A percentile compares a stretch with the other conserved stretches of the same genome.
phyloP scores from a whole-genome alignment of 2,888 invertebrate genomes.

The Agrotis puta region DNA sequence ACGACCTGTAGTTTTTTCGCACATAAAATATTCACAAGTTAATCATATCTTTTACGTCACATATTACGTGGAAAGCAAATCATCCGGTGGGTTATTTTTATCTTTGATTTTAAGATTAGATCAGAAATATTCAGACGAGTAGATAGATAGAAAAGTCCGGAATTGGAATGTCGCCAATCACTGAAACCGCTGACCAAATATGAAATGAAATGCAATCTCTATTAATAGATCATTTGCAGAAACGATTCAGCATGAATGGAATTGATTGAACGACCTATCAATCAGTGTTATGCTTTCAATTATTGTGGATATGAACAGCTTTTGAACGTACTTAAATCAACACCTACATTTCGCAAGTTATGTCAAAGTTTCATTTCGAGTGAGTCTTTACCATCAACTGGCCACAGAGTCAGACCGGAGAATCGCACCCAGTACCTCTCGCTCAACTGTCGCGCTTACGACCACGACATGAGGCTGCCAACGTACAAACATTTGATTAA shows the following conservation, averaged over 20 bases:
- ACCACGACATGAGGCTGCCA: too few species aligned
- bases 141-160: slow-evolving; percentile 21
- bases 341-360: too few species aligned
- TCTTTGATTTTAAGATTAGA: slow-evolving; percentile 35
- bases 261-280: slow-evolving; percentile 16
- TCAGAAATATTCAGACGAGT: slow-evolving; percentile 29
- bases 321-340: neutral
- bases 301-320: neutral
- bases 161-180: slow-evolving; percentile 42
- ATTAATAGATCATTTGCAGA: slow-evolving; percentile 55
- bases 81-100: slow-evolving; percentile 6
- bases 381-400: too few species aligned
- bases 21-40: slow-evolving; percentile 9
- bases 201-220: slow-evolving; percentile 48
- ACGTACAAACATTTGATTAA: slow-evolving; percentile 19
- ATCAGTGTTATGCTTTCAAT: slow-evolving; percentile 12
- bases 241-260: slow-evolving; percentile 16
- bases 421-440: too few species aligned
- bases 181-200: slow-evolving; percentile 36
- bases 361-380: too few species aligned
- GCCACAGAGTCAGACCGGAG: too few species aligned
- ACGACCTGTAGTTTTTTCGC: neutral
- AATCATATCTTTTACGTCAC: slow-evolving; percentile 7
- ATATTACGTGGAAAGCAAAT: slow-evolving; percentile 10
- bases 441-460: too few species aligned